Evolutionary conservation across 1,140 invertebrate species (phyloP), one percentile per base, ranked within the genome.

Genomic region (Drusus annulatus): DNA sequence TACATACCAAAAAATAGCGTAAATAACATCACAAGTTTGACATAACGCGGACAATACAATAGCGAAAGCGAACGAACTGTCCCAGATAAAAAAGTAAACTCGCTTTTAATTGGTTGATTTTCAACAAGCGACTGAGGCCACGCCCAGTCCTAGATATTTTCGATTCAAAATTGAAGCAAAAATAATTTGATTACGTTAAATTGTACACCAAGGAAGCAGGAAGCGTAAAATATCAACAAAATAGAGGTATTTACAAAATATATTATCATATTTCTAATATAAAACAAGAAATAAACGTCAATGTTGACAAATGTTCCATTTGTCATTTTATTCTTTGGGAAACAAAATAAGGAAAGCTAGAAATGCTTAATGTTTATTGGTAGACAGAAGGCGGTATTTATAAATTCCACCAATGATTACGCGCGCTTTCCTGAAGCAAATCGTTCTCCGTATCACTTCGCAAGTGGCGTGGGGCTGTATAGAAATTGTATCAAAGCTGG

Each of bases 291-390:
- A 13, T 8, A 45, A 45, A 45, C 36, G 36, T 54, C 25, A 31
- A 58, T 75, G 73, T 45, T 58, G 52, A 75, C 56, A 58, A 21
- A 45, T 54, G 21, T n/a, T 25, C 0, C 2, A 58, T 58, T 36
- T 60, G 25, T 60, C n/a, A 45, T 6, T 10, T 51, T 28, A n/a
- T n/a, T n/a, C n/a, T n/a, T n/a, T n/a, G n/a, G n/a, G 36, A 23
- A 71, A 51, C 45, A 78, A 78, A 78, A 78, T 36, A 78, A 78
- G 73, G 65, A 73, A 69, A 71, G 77, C 65, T 79, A 71, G 31
- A 75, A 79, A 79, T 75, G 78, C 78, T 79, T 79, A 65, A 74
- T 79, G 68, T 31, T 75, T 75, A 79, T 79, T 79, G 78, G 78
- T 79, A 50, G 16, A 65, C 69, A 62, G 78, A 79, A 75, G 69